Evolutionary conservation across 2,888 invertebrate species (phyloP).

Genomic region (Chloroclysta siterata): DNA sequence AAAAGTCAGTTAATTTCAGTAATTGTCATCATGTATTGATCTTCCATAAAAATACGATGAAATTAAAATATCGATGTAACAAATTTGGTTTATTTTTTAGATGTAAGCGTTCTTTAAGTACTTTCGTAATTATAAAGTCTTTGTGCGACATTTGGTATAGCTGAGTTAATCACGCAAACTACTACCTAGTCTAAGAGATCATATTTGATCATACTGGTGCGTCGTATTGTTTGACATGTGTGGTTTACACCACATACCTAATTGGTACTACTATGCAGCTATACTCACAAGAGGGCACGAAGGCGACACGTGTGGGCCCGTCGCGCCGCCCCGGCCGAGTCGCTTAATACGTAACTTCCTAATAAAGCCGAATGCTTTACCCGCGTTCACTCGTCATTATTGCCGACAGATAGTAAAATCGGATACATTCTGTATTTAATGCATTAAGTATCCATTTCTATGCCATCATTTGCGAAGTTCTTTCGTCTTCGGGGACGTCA

Average conservation of each 20-base stretch:
- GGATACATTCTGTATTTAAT: conserved; percentile 39
- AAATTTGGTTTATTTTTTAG: conserved; percentile 73
- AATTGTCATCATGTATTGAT: conserved; percentile 85
- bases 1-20: conserved; percentile 83
- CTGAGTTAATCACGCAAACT: conserved; percentile 40
- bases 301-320: conserved; percentile 57
- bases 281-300: conserved; percentile 49
- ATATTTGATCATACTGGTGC: conserved; percentile 38
- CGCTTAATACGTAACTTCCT: conserved; percentile 79
- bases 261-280: conserved; percentile 45
- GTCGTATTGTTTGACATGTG: conserved; percentile 50
- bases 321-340: conserved; percentile 42
- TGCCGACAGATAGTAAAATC: conserved; percentile 49
- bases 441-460: conserved; percentile 36
- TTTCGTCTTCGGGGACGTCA: neutral
- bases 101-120: conserved; percentile 1
- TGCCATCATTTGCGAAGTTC: conserved; percentile 22
- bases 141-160: conserved; percentile 47
- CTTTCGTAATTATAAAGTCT: conserved; percentile 14
- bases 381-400: conserved; percentile 49
- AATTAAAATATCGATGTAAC: conserved; percentile 85
- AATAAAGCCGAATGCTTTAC: conserved; percentile 67
- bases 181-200: conserved; percentile 39
- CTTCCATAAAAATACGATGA: conserved; percentile 85
- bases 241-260: conserved; percentile 57